Percentiles rank a stretch among this genome's conserved stretches.
Conservation (phyloP, 1,140 invertebrate species). For the Rhizoglyphus robini region DNA sequence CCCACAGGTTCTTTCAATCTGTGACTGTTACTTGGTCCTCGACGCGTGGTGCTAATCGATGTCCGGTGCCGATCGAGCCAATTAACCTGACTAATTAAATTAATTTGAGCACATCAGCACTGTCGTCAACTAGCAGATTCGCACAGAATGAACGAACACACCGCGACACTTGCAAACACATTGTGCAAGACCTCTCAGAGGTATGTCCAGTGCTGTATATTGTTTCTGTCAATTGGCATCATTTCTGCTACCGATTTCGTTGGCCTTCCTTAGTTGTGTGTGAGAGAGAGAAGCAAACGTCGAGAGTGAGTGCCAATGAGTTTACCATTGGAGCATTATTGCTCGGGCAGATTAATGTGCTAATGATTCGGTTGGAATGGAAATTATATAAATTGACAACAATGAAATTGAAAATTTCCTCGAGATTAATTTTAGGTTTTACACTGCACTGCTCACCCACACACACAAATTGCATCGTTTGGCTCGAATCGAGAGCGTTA, state of each 20-base stretch:
- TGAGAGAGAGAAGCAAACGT: too few species aligned
- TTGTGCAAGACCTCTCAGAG: constrained; percentile 57
- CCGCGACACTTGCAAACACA: constrained; percentile 42
- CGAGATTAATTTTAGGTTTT: too few species aligned
- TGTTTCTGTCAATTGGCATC: not conserved
- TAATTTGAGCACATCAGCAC: constrained; percentile 3
- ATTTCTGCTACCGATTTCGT: not conserved
- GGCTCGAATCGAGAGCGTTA: too few species aligned
- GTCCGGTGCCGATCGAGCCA: not conserved
- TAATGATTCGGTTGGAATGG: too few species aligned
- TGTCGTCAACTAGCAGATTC: constrained; percentile 36
- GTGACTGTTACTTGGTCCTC: constrained; percentile 61
- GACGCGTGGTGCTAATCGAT: constrained; percentile 46
- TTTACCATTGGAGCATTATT: too few species aligned
- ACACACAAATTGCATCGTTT: too few species aligned
- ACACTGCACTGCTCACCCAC: too few species aligned
- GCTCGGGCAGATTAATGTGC: too few species aligned
- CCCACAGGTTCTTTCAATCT: constrained; percentile 39
- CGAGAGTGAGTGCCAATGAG: too few species aligned
- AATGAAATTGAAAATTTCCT: too few species aligned
- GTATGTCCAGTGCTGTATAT: constrained; percentile 36
- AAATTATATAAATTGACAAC: too few species aligned
- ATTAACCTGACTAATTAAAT: not conserved
- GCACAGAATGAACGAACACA: not conserved
- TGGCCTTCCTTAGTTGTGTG: not conserved